Conservation (phyloP, 2,888 invertebrate genomes). For the Chironomus tentans region DNA sequence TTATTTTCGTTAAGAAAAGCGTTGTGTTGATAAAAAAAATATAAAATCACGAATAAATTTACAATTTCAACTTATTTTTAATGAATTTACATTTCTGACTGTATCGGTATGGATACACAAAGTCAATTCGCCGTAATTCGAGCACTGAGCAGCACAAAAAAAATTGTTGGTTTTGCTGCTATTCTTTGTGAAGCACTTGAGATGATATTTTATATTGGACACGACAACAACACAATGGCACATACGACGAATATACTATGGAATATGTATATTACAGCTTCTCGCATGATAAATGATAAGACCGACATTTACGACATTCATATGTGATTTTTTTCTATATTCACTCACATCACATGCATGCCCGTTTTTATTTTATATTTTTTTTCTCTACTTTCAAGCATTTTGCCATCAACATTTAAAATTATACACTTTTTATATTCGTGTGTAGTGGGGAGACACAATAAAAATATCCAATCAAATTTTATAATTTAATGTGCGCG, state of each 20-base stretch:
- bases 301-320: conserved; percentile 24
- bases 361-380: neutral
- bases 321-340: conserved; percentile 23
- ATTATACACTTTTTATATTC: neutral
- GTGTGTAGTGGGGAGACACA: conserved; percentile 27
- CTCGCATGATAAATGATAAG: conserved; percentile 25
- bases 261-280: conserved; percentile 11
- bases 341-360: neutral
- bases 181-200: neutral
- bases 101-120: neutral
- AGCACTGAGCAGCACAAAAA: neutral
- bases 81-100: conserved; percentile 17
- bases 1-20: neutral
- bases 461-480: conserved; percentile 28
- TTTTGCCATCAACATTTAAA: conserved; percentile 12
- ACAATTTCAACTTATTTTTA: conserved; percentile 13
- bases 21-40: no score
- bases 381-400: neutral
- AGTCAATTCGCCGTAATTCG: neutral
- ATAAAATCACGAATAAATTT: conserved; percentile 15
- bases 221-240: conserved; percentile 21
- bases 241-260: no score
- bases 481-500: conserved; percentile 28
- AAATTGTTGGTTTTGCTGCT: conserved; percentile 12
- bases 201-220: neutral